A percentile compares a stretch with the other conserved stretches of the same genome.
phyloP scores from a whole-genome alignment of 2,888 invertebrate species.

The Drosophila nr. perissopoda region DNA sequence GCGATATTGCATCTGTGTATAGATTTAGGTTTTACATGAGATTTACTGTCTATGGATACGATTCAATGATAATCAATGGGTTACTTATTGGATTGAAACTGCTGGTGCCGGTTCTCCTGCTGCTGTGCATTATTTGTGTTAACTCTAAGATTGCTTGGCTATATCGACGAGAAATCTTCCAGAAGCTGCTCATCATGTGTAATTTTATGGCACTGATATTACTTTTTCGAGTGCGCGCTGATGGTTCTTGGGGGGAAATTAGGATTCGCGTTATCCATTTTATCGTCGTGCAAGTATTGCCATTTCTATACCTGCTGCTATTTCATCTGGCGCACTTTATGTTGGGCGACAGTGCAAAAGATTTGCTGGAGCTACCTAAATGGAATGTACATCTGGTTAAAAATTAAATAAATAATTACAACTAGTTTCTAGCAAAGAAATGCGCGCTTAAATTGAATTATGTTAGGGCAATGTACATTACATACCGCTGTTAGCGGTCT shows the following conservation, averaged over 20 bases:
- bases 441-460: background rate
- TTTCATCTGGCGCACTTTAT: conserved; percentile 87
- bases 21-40: conserved; percentile 97
- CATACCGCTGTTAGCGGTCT: conserved; percentile 8
- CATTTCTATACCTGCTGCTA: conserved; percentile 88
- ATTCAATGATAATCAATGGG: conserved; percentile 95
- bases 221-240: conserved; percentile 93
- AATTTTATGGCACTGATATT: conserved; percentile 95
- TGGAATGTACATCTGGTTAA: conserved; percentile 14
- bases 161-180: conserved; percentile 86
- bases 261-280: conserved; percentile 96
- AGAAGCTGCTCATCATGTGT: conserved; percentile 90
- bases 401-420: background rate
- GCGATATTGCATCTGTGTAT: conserved; percentile 97
- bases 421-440: background rate
- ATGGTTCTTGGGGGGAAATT: conserved; percentile 98
- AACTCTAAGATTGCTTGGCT: conserved; percentile 39
- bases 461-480: background rate
- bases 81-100: conserved; percentile 94
- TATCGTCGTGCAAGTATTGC: conserved; percentile 91
- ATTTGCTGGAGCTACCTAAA: conserved; percentile 14
- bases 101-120: conserved; percentile 90
- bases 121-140: conserved; percentile 82
- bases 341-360: conserved; percentile 68
- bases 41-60: conserved; percentile 95